Conservation (phyloP, 2,888 invertebrate species). For the Volucella bombylans region DNA sequence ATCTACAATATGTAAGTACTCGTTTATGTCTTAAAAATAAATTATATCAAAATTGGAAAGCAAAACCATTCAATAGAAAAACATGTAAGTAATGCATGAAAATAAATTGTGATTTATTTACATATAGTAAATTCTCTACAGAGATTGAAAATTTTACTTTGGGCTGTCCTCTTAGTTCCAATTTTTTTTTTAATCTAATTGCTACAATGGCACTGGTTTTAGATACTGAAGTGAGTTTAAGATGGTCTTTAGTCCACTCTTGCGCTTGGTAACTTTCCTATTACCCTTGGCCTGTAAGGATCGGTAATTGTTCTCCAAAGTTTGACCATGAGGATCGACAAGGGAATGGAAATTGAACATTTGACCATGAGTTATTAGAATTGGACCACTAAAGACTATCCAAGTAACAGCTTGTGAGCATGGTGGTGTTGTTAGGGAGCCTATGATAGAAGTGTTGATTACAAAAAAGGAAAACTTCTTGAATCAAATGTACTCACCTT, state of each 20-base stretch:
- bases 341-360: conserved; percentile 61
- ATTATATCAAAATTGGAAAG: too few species aligned
- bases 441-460: conserved; percentile 1
- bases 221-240: neutral
- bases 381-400: conserved; percentile 49
- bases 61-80: too few species aligned
- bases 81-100: too few species aligned
- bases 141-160: too few species aligned
- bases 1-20: too few species aligned
- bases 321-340: conserved; percentile 59
- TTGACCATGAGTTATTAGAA: conserved; percentile 37
- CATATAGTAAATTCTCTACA: too few species aligned
- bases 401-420: conserved; percentile 61
- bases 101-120: too few species aligned
- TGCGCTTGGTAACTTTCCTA: conserved; percentile 66
- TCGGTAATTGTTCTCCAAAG: conserved; percentile 74
- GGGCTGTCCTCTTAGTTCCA: too few species aligned
- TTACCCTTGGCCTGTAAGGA: conserved; percentile 68
- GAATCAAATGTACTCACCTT: conserved; percentile 26
- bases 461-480: neutral
- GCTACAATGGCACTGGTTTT: conserved; percentile 12
- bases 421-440: conserved; percentile 66
- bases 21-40: too few species aligned
- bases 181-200: too few species aligned
- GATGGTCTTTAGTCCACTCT: neutral